Conservation (phyloP, 2,113 vertebrate species). For the Chaenogobius annularis region DNA sequence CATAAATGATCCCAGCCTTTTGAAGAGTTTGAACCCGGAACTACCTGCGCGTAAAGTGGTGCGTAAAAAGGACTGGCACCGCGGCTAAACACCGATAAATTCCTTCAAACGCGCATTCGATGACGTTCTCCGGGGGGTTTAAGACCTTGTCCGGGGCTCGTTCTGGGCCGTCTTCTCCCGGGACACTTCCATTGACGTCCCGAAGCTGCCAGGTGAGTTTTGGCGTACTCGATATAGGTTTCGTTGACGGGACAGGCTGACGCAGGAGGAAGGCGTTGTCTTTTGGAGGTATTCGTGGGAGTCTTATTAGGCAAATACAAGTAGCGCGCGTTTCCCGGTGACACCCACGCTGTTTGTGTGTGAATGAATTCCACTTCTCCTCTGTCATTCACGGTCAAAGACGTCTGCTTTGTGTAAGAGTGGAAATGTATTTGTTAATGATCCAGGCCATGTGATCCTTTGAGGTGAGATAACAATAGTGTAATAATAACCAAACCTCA, state of each 20-base stretch:
- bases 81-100: not conserved
- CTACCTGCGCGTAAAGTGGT: not conserved
- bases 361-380: not conserved
- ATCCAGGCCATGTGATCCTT: not conserved
- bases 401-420: not conserved
- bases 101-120: not conserved
- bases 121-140: not conserved
- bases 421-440: not conserved
- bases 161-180: not conserved
- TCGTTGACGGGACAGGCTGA: not conserved
- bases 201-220: constrained; percentile 9
- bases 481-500: not conserved
- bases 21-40: not conserved
- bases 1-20: not conserved
- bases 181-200: not conserved
- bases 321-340: not conserved
- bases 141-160: not conserved
- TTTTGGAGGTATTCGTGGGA: not conserved
- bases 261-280: constrained; percentile 8
- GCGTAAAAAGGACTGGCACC: not conserved
- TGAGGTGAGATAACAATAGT: no score
- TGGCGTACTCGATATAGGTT: not conserved
- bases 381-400: not conserved
- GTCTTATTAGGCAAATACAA: no score
- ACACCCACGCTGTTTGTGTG: not conserved